These are phyloP conservation scores for Irena cyanogastra DNA, from an alignment of 2,113 vertebrate genomes.

Conservation along the genomic window DNA sequence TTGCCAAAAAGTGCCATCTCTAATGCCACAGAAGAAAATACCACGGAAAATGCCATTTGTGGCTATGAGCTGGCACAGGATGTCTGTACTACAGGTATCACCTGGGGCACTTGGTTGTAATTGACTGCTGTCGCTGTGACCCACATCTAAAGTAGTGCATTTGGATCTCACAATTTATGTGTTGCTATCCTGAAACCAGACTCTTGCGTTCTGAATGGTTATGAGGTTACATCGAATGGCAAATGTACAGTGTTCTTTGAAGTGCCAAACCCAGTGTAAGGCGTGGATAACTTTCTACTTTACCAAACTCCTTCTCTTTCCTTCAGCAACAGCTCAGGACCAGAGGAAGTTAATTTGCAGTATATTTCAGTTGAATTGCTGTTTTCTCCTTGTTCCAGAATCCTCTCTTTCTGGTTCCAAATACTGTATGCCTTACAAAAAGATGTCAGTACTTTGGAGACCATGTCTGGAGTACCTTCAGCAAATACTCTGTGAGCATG, in stretches of 20 bases:
- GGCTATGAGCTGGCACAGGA: background rate
- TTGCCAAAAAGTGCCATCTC: background rate
- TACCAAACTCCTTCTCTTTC: background rate
- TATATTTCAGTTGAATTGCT: background rate
- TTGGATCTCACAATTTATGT: background rate
- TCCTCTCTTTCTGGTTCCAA: background rate
- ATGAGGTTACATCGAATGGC: background rate
- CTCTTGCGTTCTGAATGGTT: background rate
- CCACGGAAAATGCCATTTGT: conserved; percentile 1
- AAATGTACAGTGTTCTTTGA: background rate
- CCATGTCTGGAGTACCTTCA: background rate
- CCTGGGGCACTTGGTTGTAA: background rate
- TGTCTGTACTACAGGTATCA: conserved; percentile 9
- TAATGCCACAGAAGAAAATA: background rate
- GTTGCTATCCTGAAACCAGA: background rate
- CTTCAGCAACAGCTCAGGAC: background rate
- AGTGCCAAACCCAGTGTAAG: background rate
- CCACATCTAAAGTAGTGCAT: background rate
- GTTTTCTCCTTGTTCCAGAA: background rate
- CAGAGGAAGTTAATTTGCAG: background rate
- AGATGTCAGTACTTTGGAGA: background rate
- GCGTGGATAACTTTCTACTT: background rate
- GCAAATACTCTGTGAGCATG: background rate
- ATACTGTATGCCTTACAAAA: background rate
- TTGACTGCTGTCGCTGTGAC: background rate